These are phyloP conservation scores for Bungarus multicinctus DNA, from an alignment of 2,113 vertebrate genomes.

Conservation along the genomic window DNA sequence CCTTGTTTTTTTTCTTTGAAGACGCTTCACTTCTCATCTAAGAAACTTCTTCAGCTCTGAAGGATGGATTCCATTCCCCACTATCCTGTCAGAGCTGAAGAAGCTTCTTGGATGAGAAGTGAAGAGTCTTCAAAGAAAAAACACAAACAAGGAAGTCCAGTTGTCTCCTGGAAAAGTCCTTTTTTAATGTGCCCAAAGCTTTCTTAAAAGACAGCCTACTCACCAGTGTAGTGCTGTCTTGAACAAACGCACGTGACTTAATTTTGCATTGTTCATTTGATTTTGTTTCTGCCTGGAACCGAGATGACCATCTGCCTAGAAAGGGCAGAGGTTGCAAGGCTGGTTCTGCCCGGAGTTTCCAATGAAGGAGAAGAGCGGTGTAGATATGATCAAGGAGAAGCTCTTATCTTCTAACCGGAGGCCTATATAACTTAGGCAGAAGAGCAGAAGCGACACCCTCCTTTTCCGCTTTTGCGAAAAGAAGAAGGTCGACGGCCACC, in stretches of 20 bases:
- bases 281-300: background rate
- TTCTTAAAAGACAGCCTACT: background rate
- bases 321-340: background rate
- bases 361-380: background rate
- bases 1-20: no score
- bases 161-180: background rate
- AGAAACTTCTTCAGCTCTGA: no score
- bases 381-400: background rate
- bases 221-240: background rate
- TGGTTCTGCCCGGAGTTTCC: background rate
- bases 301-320: background rate
- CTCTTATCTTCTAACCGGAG: background rate
- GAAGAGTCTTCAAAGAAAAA: no score
- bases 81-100: no score
- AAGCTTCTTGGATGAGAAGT: no score
- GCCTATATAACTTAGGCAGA: background rate
- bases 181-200: background rate
- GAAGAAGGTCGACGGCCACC: no score
- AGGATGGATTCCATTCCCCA: no score
- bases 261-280: background rate
- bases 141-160: no score
- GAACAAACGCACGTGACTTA: background rate
- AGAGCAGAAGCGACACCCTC: background rate
- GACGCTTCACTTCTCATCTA: no score
- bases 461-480: background rate